Percentiles rank a stretch among this genome's conserved stretches.
Conservation (phyloP, 1,140 invertebrate genomes). For the Lutraria rhynchaena region DNA sequence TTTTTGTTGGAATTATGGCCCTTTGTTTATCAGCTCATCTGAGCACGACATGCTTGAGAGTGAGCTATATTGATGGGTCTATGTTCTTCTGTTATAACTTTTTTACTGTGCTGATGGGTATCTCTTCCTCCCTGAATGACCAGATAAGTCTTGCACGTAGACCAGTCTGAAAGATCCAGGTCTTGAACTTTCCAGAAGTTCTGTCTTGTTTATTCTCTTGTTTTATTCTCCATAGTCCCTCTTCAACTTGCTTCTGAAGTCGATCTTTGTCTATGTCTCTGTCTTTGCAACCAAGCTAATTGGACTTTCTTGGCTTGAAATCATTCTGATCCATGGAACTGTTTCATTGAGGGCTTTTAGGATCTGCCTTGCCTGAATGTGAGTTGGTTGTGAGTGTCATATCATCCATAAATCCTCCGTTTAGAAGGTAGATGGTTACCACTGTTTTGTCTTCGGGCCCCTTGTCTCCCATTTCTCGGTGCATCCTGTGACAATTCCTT, state of each 20-base stretch:
- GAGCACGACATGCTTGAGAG: too few relatives aligned
- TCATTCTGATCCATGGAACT: conserved; percentile 16
- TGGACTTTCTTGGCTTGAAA: too few relatives aligned
- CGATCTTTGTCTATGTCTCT: conserved; percentile 24
- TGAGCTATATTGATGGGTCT: too few relatives aligned
- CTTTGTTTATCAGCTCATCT: too few relatives aligned
- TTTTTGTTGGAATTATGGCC: too few relatives aligned
- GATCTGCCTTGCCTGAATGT: not conserved
- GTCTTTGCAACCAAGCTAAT: conserved; percentile 43
- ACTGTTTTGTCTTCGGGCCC: conserved; percentile 12
- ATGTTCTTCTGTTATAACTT: conserved; percentile 32
- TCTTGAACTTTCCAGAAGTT: conserved; percentile 32
- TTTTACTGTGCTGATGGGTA: conserved; percentile 35
- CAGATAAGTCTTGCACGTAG: conserved; percentile 38
- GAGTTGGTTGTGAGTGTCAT: conserved; percentile 26
- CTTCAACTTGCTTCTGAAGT: conserved; percentile 28
- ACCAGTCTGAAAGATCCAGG: conserved; percentile 27
- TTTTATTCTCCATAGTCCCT: conserved; percentile 25
- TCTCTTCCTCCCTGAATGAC: conserved; percentile 15
- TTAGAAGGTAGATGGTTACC: conserved; percentile 3
- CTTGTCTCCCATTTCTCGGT: conserved; percentile 39
- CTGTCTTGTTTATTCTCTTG: too few relatives aligned
- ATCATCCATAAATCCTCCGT: conserved; percentile 37
- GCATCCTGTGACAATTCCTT: conserved; percentile 25
- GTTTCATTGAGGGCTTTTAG: too few relatives aligned